A percentile compares a stretch with the other conserved stretches of the same genome.
Evolutionary conservation across 2,888 invertebrate genomes (phyloP).

Genomic region (Psococerastis gibbosa): DNA sequence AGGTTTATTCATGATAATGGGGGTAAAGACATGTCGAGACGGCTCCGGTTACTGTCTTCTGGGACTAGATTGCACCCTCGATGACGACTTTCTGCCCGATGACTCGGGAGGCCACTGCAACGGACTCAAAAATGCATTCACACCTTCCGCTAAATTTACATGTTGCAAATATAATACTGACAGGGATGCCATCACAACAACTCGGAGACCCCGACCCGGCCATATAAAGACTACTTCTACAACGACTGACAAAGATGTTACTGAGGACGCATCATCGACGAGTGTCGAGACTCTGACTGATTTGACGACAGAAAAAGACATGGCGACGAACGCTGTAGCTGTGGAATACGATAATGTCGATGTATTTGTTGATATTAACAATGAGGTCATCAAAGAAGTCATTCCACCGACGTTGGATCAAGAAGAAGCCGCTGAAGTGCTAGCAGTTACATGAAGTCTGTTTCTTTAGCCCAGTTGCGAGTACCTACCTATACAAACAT

Average conservation of each 20-base stretch:
- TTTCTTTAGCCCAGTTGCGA: too few species aligned
- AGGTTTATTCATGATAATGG: slow-evolving; percentile 27
- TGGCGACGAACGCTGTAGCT: neutral
- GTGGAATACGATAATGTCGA: neutral
- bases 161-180: slow-evolving; percentile 22
- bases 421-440: too few species aligned
- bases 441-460: too few species aligned
- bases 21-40: slow-evolving; percentile 24
- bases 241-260: neutral
- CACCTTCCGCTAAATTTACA: slow-evolving; percentile 24
- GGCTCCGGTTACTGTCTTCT: slow-evolving; percentile 26
- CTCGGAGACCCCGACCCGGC: neutral
- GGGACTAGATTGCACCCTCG: slow-evolving; percentile 24
- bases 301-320: neutral
- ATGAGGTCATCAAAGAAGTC: neutral
- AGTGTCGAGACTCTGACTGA: too few species aligned
- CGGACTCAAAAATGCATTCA: slow-evolving; percentile 25
- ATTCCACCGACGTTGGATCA: neutral
- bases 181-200: slow-evolving; percentile 12
- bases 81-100: slow-evolving; percentile 24
- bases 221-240: neutral
- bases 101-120: slow-evolving; percentile 24
- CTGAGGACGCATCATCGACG: neutral
- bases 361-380: neutral
- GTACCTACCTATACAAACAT: too few species aligned